phyloP scores from a whole-genome alignment of 2,888 invertebrate species.

The Embidobia sp. region DNA sequence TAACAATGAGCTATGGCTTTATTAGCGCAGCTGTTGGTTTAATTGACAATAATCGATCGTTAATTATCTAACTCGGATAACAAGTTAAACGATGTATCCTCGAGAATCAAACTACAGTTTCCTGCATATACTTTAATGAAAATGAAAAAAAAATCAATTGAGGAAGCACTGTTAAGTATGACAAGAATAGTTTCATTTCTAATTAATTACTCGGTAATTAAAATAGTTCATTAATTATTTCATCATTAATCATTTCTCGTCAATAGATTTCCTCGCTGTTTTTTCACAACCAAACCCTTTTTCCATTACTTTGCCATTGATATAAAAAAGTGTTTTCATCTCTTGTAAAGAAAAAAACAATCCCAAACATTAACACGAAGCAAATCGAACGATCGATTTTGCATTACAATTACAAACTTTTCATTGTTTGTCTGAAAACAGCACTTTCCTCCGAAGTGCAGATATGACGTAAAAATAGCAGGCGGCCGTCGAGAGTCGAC shows the following conservation, averaged over 20 bases:
- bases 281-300: no score
- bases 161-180: no score
- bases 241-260: no score
- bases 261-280: no score
- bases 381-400: no score
- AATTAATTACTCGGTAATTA: no score
- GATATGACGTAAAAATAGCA: conserved; percentile 66
- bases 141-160: conserved; percentile 5
- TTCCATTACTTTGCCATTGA: no score
- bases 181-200: no score
- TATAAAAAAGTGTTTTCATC: no score
- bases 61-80: conserved; percentile 61
- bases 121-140: conserved; percentile 1
- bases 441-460: conserved; percentile 35
- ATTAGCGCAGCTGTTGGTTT: conserved; percentile 64
- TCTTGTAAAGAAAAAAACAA: no score
- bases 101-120: conserved; percentile 22
- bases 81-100: conserved; percentile 39
- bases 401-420: conserved; percentile 12
- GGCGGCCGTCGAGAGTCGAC: conserved; percentile 66
- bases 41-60: conserved; percentile 72
- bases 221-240: no score
- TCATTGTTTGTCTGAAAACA: conserved; percentile 34
- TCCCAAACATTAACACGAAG: no score
- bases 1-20: conserved; percentile 41